Percentiles rank a stretch among this genome's conserved stretches.
Conservation (phyloP, 2,797 vertebrate genomes). For the Coracias cyanogaster region DNA sequence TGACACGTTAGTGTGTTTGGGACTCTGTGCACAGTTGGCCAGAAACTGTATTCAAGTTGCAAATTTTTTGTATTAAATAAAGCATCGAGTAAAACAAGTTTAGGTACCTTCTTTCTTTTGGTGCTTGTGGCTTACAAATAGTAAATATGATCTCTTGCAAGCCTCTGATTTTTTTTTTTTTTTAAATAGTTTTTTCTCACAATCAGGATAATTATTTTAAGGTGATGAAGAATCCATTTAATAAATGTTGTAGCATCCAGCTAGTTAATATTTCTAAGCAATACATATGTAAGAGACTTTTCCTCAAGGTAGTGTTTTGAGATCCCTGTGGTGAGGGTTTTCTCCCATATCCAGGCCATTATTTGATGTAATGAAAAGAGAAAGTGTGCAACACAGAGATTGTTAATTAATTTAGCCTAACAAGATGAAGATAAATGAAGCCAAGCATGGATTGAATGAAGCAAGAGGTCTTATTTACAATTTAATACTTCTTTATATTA, state of each 20-base stretch:
- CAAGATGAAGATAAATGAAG: constrained; percentile 99
- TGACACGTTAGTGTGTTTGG: constrained; percentile 25
- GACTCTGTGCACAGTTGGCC: not conserved
- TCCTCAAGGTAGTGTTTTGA: constrained; percentile 71
- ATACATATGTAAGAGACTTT: constrained; percentile 57
- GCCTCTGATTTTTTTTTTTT: too few relatives aligned
- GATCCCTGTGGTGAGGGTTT: constrained; percentile 73
- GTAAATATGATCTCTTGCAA: not conserved
- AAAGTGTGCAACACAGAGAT: constrained; percentile 96
- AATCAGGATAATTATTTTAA: constrained; percentile 33
- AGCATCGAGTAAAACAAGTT: not conserved
- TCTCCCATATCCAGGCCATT: constrained; percentile 88
- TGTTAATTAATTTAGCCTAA: constrained; percentile 99
- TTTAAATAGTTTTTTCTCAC: not conserved
- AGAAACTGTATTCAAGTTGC: not conserved
- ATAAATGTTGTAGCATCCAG: constrained; percentile 42
- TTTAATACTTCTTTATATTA: constrained; percentile 80
- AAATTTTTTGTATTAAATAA: constrained; percentile 24
- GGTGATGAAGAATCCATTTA: constrained; percentile 27
- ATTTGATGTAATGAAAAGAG: constrained; percentile 99
- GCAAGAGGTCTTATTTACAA: constrained; percentile 91
- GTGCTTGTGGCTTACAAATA: not conserved
- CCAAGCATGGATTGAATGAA: constrained; percentile 90
- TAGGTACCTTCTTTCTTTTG: not conserved
- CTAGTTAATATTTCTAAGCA: constrained; percentile 51